Percentiles rank a stretch among this genome's conserved stretches.
Evolutionary conservation across 2,113 vertebrate genomes (phyloP).

Genomic region (Phoenicopterus ruber): DNA sequence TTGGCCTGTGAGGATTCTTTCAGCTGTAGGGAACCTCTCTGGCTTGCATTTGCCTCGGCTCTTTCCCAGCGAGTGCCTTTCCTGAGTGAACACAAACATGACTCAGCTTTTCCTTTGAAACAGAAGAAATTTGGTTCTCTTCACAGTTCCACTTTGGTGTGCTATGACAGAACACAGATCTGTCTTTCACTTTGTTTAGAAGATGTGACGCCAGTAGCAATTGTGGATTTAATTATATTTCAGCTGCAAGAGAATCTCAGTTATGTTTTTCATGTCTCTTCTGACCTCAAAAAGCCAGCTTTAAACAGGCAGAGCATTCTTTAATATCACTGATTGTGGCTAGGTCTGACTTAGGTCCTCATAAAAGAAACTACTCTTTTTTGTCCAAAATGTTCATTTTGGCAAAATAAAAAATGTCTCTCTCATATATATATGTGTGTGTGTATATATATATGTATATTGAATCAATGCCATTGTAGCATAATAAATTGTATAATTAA

Average conservation of each 20-base stretch:
- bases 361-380: neutral
- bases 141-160: neutral
- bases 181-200: slow-evolving; percentile 24
- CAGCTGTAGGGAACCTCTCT: neutral
- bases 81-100: slow-evolving; percentile 10
- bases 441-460: neutral
- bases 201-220: neutral
- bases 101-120: slow-evolving; percentile 43
- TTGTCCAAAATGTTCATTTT: neutral
- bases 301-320: neutral
- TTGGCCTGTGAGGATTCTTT: slow-evolving; percentile 8
- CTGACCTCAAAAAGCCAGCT: neutral
- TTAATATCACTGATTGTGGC: neutral
- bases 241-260: slow-evolving; percentile 1
- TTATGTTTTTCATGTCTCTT: neutral
- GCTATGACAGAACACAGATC: neutral
- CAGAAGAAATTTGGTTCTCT: neutral
- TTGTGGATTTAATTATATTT: slow-evolving; percentile 20
- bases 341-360: neutral
- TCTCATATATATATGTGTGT: neutral
- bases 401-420: neutral
- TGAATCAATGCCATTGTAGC: neutral
- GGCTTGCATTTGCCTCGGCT: neutral
- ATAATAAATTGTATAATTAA: neutral
- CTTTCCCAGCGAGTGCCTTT: neutral